Percentiles rank a stretch among this genome's conserved stretches.
These are phyloP conservation scores for Bagarius yarrelli DNA, from an alignment of 2,113 vertebrate genomes.

Conservation along the genomic window DNA sequence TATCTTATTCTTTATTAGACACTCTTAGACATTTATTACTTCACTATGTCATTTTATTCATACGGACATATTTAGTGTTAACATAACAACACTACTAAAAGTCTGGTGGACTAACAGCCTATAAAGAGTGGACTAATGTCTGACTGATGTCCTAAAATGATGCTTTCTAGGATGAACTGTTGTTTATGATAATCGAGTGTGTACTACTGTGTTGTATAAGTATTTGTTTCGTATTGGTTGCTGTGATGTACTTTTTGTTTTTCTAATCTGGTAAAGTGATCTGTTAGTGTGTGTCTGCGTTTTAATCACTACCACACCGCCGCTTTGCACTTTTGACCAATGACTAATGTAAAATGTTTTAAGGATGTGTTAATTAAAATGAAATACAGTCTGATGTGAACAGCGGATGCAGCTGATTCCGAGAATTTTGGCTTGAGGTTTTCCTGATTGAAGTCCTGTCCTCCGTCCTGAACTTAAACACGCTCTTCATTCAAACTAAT, in stretches of 20 bases:
- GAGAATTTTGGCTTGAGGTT: no score
- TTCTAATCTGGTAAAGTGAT: not conserved
- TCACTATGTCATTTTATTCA: not conserved
- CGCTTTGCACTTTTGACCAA: no score
- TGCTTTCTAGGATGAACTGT: not conserved
- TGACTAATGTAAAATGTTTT: no score
- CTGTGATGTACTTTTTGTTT: not conserved
- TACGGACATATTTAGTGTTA: not conserved
- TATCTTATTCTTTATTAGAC: not conserved
- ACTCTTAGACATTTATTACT: not conserved
- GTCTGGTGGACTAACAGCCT: not conserved
- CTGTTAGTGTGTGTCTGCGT: not conserved
- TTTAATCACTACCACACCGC: no score
- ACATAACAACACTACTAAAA: no score
- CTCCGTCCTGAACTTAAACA: not conserved
- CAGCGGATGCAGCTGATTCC: not conserved
- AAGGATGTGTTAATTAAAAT: no score
- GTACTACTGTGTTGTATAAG: not conserved
- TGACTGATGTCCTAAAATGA: no score
- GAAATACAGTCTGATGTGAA: not conserved
- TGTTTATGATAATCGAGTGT: not conserved
- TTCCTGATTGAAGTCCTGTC: no score
- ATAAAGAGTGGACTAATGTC: not conserved
- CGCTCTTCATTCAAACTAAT: no score
- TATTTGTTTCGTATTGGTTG: not conserved